A percentile compares a stretch with the other conserved stretches of the same genome.
phyloP scores from a whole-genome alignment of 2,888 invertebrate species.

The Notocelia uddmanniana region DNA sequence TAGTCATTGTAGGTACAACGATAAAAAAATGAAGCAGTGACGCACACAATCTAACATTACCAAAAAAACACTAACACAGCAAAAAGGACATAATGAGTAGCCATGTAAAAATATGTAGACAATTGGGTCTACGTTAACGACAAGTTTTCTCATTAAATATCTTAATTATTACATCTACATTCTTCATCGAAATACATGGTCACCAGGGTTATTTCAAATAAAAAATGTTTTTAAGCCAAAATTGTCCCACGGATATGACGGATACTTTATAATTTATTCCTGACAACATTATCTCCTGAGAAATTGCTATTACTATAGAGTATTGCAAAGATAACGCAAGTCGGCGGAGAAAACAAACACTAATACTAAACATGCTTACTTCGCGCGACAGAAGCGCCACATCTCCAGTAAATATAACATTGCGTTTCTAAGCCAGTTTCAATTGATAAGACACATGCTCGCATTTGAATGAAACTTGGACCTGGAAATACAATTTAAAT shows the following conservation, averaged over 20 bases:
- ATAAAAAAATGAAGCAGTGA: slow-evolving; percentile 5
- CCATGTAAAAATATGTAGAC: neutral
- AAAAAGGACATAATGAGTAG: neutral
- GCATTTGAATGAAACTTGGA: neutral
- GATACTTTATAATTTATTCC: slow-evolving; percentile 1
- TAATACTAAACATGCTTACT: neutral
- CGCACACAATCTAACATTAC: neutral
- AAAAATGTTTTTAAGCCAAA: neutral
- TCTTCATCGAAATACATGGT: neutral
- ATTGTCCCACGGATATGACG: neutral
- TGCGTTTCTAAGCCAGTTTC: slow-evolving; percentile 11
- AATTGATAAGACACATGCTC: slow-evolving; percentile 24
- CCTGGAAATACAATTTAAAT: neutral
- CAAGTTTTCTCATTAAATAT: neutral
- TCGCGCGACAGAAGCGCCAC: slow-evolving; percentile 30
- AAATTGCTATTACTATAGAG: slow-evolving; percentile 14
- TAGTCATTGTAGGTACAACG: slow-evolving; percentile 9
- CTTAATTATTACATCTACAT: neutral
- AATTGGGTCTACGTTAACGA: neutral
- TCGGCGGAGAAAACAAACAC: slow-evolving; percentile 1
- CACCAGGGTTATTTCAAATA: neutral
- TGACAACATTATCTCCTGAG: slow-evolving; percentile 28
- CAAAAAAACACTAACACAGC: neutral
- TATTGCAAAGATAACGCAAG: slow-evolving; percentile 1
- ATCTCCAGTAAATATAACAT: neutral